Evolutionary conservation across 1,140 invertebrate species (phyloP), one percentile per base, ranked within the genome.

Genomic region (Diachasmimorpha longicaudata): DNA sequence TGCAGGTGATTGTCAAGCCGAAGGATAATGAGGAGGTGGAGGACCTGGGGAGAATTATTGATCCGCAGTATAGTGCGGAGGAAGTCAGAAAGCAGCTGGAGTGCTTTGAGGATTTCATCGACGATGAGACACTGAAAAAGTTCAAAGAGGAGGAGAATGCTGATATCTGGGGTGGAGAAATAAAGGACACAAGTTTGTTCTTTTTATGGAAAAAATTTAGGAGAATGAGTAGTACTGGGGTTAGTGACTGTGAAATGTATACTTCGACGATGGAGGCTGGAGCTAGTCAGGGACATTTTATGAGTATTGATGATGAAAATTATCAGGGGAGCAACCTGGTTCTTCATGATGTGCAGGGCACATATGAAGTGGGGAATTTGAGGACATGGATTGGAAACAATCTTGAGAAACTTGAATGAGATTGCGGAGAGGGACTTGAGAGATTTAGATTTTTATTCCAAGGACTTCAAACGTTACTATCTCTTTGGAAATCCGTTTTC

Each of bases 41-140:
- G 9, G 23, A 63, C 5, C 11, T 25, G 58, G 23, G 19, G 23
- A 63, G 19, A 11, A 63, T 63, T 19, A 25, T 63, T 63, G 58
- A 63, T 63, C 58, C 58, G 1, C 58, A 63, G 23, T 63, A 25
- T 23, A 6, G 55, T 31, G 14, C 21, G 13, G 46, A 55, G 6
- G 25, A 73, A 0, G 37, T 71, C 13, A 44, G 23, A 13, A 37
- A 67, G 37, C 36, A 36, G 3, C 55, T 77, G n/a, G 14, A 66
- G 48, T 23, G 21, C n/a, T 70, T 79, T 11, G 78, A 79, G 68
- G 67, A 75, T 14, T 63, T 23, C 52, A 21, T 77, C 0, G 39
- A 55, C 9, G 52, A 36, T 8, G 13, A 68, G n/a, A 11, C 58
- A 21, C 31, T 77, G 1, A 19, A 75, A 23, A 52, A 74, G 39